Base-by-base conservation (phyloP, 2,888 invertebrate genomes). In the Spodoptera exigua region DNA sequence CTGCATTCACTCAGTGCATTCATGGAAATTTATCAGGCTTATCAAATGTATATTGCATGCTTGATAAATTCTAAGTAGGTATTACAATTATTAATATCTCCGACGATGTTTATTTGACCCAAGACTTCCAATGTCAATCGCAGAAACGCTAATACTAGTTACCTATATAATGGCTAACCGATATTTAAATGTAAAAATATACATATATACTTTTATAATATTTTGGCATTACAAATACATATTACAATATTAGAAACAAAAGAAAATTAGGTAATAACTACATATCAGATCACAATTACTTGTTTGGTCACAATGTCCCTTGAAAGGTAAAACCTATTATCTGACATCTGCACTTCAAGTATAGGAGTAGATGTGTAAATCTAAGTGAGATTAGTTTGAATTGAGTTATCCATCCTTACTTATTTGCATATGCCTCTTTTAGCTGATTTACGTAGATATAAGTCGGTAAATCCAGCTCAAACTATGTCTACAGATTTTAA, bases 211-310 rank as follows among this genome's bases (percentile, higher is more conserved):
- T 14, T 59, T n/a, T 37, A 47, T 47, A 59, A 52, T 59, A 51
- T 64, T 27, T 64, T 64, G 59, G 52, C 43, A 47, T 64, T 59
- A 52, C n/a, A n/a, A n/a, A n/a, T n/a, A n/a, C n/a, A n/a, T n/a
- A n/a, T n/a, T n/a, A n/a, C 27, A 47, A 64, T 9, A 59, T 52
- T 39, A 46, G 34, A 51, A 46, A 63, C 40, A 63, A 63, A 63
- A 43, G 39, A 44, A 35, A 49, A 51, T 11, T 32, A 18, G 13
- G 46, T 48, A 46, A 18, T 46, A 46, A 32, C 32, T 63, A 37
- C 62, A 14, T 48, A 64, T 64, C 64, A 64, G 64, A 64, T 64
- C 64, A 51, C 58, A 64, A 43, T 58, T 48, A 59, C 59, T 51
- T 59, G 34, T 49, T 64, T 64, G 58, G 63, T 64, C 64, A 37